These are phyloP conservation scores for Hyperopisus bebe DNA, from an alignment of 2,113 vertebrate species.

Conservation along the genomic window DNA sequence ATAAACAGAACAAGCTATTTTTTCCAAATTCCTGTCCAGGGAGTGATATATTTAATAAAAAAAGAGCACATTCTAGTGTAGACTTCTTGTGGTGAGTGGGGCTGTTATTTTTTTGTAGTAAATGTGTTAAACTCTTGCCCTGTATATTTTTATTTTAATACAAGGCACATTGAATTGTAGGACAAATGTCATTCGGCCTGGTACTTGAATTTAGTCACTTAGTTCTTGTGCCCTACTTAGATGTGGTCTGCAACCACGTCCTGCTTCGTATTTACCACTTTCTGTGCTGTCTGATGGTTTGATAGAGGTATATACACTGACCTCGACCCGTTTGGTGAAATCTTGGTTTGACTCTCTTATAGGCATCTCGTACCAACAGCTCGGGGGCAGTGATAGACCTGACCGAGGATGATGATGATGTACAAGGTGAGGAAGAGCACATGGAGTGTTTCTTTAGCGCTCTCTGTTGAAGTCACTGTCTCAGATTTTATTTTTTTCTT, in stretches of 20 bases:
- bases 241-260: not conserved
- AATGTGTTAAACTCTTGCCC: not conserved
- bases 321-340: not conserved
- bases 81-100: not conserved
- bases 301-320: not conserved
- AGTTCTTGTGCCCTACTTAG: not conserved
- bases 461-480: not conserved
- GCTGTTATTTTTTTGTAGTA: constrained; percentile 1
- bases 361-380: constrained; percentile 43
- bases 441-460: not conserved
- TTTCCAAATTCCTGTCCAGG: not conserved
- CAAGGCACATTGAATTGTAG: not conserved
- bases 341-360: not conserved
- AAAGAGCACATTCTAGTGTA: not conserved
- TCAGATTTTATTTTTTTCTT: not conserved
- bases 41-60: not conserved
- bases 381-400: constrained; percentile 65
- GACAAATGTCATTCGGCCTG: not conserved
- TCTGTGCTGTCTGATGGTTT: not conserved
- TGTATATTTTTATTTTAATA: not conserved
- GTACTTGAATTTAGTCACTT: not conserved
- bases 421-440: constrained; percentile 52
- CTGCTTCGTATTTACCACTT: not conserved
- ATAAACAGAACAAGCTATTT: not conserved
- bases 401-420: constrained; percentile 69